Evolutionary conservation across 1,140 invertebrate species (phyloP), one percentile per base, ranked within the genome.

Genomic region (Ganaspis sp.): DNA sequence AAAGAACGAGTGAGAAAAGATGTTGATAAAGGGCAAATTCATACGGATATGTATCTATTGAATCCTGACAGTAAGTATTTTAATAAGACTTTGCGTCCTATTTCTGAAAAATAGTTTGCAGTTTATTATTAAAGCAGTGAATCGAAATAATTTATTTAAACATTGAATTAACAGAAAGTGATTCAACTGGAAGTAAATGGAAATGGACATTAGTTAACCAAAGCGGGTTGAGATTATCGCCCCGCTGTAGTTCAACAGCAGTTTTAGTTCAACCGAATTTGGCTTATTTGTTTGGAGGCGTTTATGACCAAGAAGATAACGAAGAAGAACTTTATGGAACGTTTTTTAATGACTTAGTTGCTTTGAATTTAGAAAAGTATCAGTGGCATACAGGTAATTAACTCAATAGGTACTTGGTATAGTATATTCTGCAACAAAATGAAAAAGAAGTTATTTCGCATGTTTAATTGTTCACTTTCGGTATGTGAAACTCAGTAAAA

Each of bases 311-410:
- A 70, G 94, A 97, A 84, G 95, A 96, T 77, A 94, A 95, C 73
- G 95, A 97, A 75, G 97, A 98, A 88, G 93, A 95, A 77, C 87
- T 98, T 0, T 89, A 92, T 42, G 95, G 97, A 2, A 94, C 93
- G 58, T 98, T 98, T 91, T 97, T 93, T 76, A 97, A 98, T 87
- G 96, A 98, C 75, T 87, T 98, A 8, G 92, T 95, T 75, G 91
- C 93, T 8, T 87, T 99, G 1, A 97, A 98, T 85, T 85, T 97
- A 70, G 94, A 95, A 40, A 94, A 94, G 75, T 93, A 93, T 40
- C 91, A 93, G 37, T 98, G 96, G 96, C 93, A 94, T 75, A 90
- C 87, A 58, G 87, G 91, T 92, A 84, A 64, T 45, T 1, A 21
- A 29, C 17, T 19, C 15, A 70, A 42, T 0, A 3, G 8, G 6